These are phyloP conservation scores for Odontocolon sp. DNA, from an alignment of 2,888 invertebrate genomes.

Conservation along the genomic window DNA sequence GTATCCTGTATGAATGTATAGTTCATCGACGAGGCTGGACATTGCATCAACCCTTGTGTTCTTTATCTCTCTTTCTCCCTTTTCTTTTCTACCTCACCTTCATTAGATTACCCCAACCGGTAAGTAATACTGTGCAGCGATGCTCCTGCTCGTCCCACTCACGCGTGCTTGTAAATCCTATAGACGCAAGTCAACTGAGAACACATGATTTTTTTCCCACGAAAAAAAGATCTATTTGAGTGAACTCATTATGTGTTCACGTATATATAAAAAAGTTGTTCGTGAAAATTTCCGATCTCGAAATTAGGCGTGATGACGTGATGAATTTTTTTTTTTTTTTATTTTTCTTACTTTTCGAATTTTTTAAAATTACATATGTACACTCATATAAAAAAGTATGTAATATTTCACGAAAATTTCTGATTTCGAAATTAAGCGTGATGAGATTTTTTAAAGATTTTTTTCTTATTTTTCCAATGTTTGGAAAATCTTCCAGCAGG, in stretches of 20 bases:
- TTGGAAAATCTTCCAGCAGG: background rate
- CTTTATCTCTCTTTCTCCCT: background rate
- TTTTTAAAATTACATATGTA: no score
- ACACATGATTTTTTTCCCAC: slow-evolving; percentile 12
- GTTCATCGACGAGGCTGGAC: background rate
- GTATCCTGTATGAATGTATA: background rate
- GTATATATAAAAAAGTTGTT: background rate
- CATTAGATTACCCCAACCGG: slow-evolving; percentile 26
- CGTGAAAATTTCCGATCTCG: no score
- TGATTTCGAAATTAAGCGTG: background rate
- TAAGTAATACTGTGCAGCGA: slow-evolving; percentile 15
- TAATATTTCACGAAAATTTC: no score
- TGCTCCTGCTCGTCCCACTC: slow-evolving; percentile 21
- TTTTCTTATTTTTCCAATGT: background rate
- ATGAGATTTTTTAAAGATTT: background rate
- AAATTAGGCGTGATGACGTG: background rate
- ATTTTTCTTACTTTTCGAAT: background rate
- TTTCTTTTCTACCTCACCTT: slow-evolving; percentile 28
- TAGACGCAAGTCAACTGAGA: slow-evolving; percentile 13
- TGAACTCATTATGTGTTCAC: background rate
- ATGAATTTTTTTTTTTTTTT: background rate
- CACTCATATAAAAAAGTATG: no score
- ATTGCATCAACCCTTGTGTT: background rate
- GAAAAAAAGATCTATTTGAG: background rate
- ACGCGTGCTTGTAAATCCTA: slow-evolving; percentile 18